Evolutionary conservation across 2,797 vertebrate species (phyloP).

Genomic region (Urocyon cinereoargenteus): DNA sequence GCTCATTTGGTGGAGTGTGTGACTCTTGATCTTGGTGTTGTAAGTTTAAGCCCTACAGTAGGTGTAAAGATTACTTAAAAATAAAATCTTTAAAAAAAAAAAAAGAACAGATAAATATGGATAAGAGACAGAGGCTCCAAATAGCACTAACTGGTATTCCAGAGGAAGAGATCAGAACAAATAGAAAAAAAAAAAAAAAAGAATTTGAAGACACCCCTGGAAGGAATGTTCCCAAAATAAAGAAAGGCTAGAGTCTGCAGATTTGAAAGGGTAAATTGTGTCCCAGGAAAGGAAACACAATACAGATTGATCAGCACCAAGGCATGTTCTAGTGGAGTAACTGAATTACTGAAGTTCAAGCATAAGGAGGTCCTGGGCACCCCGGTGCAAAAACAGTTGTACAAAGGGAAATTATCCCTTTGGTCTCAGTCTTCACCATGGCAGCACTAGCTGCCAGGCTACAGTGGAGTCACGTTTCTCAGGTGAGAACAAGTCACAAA

Average conservation of each 20-base stretch:
- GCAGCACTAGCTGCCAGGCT: neutral
- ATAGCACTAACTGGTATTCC: neutral
- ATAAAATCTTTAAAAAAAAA: neutral
- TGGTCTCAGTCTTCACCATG: neutral
- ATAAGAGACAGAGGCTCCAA: neutral
- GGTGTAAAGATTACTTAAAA: neutral
- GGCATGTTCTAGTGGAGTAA: neutral
- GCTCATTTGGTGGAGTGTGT: neutral
- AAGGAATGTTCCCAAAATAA: neutral
- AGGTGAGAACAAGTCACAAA: neutral
- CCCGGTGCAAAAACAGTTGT: neutral
- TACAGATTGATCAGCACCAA: neutral
- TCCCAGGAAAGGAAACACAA: neutral
- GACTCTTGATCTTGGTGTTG: neutral
- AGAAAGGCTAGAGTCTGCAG: neutral
- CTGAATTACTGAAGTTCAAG: neutral
- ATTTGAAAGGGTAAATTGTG: neutral
- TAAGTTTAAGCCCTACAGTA: neutral
- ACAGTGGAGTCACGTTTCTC: neutral
- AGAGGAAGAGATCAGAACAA: neutral
- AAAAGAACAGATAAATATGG: neutral
- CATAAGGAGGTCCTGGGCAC: neutral
- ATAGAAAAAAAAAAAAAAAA: neutral
- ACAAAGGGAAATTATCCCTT: neutral
- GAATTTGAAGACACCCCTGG: neutral